phyloP scores from a whole-genome alignment of 1,140 invertebrate genomes.

The Helicoverpa armigera region DNA sequence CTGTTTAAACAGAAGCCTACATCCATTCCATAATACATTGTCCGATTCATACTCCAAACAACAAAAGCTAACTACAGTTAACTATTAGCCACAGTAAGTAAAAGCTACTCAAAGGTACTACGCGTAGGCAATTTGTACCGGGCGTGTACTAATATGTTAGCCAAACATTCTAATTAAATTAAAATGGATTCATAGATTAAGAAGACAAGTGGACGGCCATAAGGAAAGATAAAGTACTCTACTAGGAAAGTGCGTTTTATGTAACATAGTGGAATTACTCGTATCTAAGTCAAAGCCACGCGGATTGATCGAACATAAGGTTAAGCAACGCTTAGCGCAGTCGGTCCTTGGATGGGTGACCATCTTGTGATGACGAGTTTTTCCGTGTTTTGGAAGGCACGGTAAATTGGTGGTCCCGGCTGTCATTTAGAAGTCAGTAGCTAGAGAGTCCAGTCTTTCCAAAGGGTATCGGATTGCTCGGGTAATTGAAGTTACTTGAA shows the following conservation, averaged over 20 bases:
- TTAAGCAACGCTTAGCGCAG: too few species aligned
- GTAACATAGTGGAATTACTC: not conserved
- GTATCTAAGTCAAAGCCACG: too few species aligned
- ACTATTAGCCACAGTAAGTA: not conserved
- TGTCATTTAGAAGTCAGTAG: too few species aligned
- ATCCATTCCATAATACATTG: not conserved
- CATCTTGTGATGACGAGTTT: too few species aligned
- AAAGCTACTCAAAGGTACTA: not conserved
- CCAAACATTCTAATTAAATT: constrained; percentile 41
- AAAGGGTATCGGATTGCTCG: too few species aligned
- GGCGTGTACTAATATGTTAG: constrained; percentile 27
- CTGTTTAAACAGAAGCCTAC: too few species aligned
- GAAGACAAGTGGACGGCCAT: constrained; percentile 17
- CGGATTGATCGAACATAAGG: too few species aligned
- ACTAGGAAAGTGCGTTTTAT: not conserved
- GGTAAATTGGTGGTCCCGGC: too few species aligned
- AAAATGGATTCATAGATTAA: constrained; percentile 3
- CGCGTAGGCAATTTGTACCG: constrained; percentile 9
- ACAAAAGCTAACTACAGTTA: not conserved
- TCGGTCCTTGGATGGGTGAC: too few species aligned
- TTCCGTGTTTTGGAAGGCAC: too few species aligned
- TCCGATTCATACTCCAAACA: not conserved
- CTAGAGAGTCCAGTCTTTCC: too few species aligned
- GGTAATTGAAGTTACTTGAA: too few species aligned
- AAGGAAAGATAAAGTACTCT: not conserved